These are phyloP conservation scores for Neoaliturus tenellus DNA, from an alignment of 2,888 invertebrate species.

Conservation along the genomic window DNA sequence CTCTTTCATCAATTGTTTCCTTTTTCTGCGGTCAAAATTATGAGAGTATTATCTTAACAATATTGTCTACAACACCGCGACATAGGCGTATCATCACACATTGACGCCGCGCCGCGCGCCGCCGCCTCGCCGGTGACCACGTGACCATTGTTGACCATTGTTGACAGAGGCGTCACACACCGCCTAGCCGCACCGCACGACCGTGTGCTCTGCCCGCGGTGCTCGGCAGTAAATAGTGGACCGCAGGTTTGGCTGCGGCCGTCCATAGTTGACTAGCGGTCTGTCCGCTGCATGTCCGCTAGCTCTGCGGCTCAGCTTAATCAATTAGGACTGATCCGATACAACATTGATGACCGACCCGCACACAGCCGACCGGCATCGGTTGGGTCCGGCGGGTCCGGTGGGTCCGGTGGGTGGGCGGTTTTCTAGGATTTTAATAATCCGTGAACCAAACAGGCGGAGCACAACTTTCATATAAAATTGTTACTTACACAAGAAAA, in stretches of 20 bases:
- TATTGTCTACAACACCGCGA: no score
- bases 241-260: slow-evolving; percentile 11
- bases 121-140: no score
- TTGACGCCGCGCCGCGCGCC: background rate
- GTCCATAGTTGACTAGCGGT: slow-evolving; percentile 34
- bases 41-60: no score
- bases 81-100: background rate
- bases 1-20: no score
- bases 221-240: background rate
- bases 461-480: no score
- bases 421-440: background rate
- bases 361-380: background rate
- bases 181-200: background rate
- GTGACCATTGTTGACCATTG: no score
- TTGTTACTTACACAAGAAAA: no score
- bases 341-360: background rate
- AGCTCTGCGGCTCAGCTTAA: background rate
- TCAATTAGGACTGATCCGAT: slow-evolving; percentile 8
- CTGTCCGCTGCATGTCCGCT: background rate
- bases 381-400: background rate
- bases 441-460: no score
- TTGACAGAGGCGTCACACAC: background rate
- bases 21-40: no score
- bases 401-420: background rate
- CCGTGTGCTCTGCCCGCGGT: background rate